Evolutionary conservation across 2,888 invertebrate genomes (phyloP).

Genomic region (Macaria notata): DNA sequence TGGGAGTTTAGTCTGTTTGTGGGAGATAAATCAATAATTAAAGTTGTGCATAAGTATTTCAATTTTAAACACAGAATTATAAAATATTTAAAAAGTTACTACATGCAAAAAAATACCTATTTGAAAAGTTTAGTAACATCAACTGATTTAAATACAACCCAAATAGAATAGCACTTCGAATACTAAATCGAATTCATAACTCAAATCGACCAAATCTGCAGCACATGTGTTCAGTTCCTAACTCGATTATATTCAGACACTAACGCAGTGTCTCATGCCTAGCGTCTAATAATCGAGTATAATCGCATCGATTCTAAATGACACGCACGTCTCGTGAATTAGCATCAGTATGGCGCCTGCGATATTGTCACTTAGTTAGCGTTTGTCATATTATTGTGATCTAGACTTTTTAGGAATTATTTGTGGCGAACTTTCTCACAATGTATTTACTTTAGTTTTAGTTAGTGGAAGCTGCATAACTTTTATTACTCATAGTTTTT

Average conservation of each 20-base stretch:
- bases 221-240: background rate
- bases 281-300: slow-evolving; percentile 54
- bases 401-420: too few species aligned
- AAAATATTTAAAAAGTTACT: too few species aligned
- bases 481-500: too few species aligned
- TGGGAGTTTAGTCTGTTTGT: background rate
- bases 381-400: background rate
- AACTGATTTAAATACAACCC: background rate
- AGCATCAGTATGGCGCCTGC: slow-evolving; percentile 47
- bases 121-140: too few species aligned
- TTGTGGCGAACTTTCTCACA: too few species aligned
- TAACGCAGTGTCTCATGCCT: slow-evolving; percentile 23
- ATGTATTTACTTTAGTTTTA: too few species aligned
- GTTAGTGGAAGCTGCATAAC: too few species aligned
- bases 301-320: slow-evolving; percentile 51
- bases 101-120: too few species aligned
- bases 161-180: background rate
- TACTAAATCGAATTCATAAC: background rate
- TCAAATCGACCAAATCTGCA: background rate
- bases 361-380: slow-evolving; percentile 24
- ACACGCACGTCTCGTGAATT: slow-evolving; percentile 45
- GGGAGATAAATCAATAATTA: background rate
- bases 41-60: background rate
- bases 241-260: slow-evolving; percentile 21
- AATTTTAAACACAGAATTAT: background rate